These are phyloP conservation scores for Brachionus paranguensis DNA, from an alignment of 1,140 invertebrate species.

Conservation along the genomic window DNA sequence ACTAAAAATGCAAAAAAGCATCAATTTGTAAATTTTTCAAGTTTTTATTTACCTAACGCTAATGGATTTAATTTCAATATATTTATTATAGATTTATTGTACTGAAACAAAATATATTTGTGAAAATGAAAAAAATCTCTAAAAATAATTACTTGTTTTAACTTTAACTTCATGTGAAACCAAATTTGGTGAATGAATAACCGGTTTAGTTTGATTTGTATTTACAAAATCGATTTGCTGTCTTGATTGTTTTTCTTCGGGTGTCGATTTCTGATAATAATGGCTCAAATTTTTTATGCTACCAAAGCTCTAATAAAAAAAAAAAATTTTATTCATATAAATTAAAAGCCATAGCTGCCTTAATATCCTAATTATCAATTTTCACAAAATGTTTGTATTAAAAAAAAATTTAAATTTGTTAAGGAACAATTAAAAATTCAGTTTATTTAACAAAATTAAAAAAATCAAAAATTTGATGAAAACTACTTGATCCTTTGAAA, in stretches of 20 bases:
- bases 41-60: too few species aligned
- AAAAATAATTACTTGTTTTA: neutral
- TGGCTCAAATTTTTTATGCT: conserved; percentile 6
- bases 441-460: neutral
- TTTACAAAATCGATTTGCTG: neutral
- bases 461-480: neutral
- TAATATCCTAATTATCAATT: too few species aligned
- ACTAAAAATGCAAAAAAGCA: too few species aligned
- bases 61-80: too few species aligned
- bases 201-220: neutral
- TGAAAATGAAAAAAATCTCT: neutral
- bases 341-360: too few species aligned
- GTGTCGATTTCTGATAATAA: neutral
- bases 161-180: neutral
- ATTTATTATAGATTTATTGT: too few species aligned
- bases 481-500: neutral
- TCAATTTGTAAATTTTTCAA: too few species aligned
- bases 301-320: neutral
- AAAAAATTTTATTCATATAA: too few species aligned
- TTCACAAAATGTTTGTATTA: too few species aligned
- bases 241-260: neutral
- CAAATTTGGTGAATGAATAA: neutral
- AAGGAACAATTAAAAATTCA: too few species aligned
- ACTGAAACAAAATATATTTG: neutral
- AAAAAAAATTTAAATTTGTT: too few species aligned